Evolutionary conservation across 2,888 invertebrate genomes (phyloP), one percentile per base, ranked within the genome.

Genomic region (Eutolmus rufibarbis): DNA sequence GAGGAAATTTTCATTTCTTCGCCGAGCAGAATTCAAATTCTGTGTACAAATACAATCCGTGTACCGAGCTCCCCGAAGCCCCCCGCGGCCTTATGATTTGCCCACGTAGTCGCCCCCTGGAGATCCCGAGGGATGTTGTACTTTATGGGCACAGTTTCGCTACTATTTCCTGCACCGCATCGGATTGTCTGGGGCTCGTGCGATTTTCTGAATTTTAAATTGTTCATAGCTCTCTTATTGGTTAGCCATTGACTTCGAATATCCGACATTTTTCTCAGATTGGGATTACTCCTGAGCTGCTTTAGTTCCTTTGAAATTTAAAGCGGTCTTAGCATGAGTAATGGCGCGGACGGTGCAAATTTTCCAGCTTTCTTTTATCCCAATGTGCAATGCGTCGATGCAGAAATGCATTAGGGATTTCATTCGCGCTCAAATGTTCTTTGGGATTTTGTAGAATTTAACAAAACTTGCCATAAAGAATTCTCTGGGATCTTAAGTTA

Each of bases 191-290:
- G 56, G 16, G 31, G 16, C 14, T 81, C 46, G 28, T 81, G 56
- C 51, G 51, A 46, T 81, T 81, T 81, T 81, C 34, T 51, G 56
- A 81, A 81, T 51, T 81, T 81, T 81, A 81, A 81, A 81, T 46
- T 31, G 81, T 51, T n/a, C 81, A 81, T 56, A 12, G 34, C n/a
- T 51, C n/a, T 51, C 51, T 5, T 31, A 56, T 56, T 51, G 56
- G 81, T 56, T 81, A 34, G 81, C 81, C 56, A 51, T 81, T 81
- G 23, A 81, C 56, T 81, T 56, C 28, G 19, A 34, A 81, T 37
- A 37, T 28, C 76, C 76, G 28, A 12, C 23, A 66, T 66, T 66
- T 66, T 66, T 66, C 66, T 66, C 19, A 66, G 28, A 28, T 19
- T 2, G 66, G 66, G n/a, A 76, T 76, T 76, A 76, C 37, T 76